Base-by-base conservation (phyloP, 2,113 vertebrate species). In the Choloepus hoffmanni region DNA sequence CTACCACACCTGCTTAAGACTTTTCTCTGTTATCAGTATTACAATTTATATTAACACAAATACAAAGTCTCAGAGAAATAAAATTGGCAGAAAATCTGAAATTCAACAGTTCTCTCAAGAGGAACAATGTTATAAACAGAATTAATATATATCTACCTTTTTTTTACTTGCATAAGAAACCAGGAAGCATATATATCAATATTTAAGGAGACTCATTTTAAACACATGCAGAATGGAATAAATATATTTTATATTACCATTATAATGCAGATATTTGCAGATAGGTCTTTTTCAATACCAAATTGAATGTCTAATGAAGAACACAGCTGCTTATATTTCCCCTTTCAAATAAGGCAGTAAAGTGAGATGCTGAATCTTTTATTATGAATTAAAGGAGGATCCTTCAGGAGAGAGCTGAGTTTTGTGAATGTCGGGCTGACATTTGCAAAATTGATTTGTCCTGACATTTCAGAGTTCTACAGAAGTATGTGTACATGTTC, bases 361-460 rank as follows among this genome's bases (percentile, higher is more conserved):
- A 84, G 63, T 74, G 73, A 97, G 89, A 43, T 43, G 33, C 50
- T 85, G 11, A 55, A 97, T 68, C 43, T 96, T 95, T 97, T 96
- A 90, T 94, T 95, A 97, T 93, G 93, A 97, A 97, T 98, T 97
- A 96, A 33, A 85, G 94, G 23, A 96, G 5, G 18, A 95, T 95
- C 24, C 40, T 96, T 94, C 85, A 72, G 87, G 68, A 96, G 91
- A 97, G 85, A 97, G n/a, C 18, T 90, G 36, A 94, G 89, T 73
- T 98, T 98, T 96, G 96, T 97, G 98, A 98, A 98, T 96, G 93
- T 89, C 0, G 0, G 40, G 91, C 68, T 98, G 98, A 98, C 97
- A 98, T 98, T 98, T 98, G 93, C 86, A 98, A 98, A 98, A 98
- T 97, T 98, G 98, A 98, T 99, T 98, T 98, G 96, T 98, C 98